phyloP scores from a whole-genome alignment of 2,113 vertebrate species.

The Pollachius pollachius region DNA sequence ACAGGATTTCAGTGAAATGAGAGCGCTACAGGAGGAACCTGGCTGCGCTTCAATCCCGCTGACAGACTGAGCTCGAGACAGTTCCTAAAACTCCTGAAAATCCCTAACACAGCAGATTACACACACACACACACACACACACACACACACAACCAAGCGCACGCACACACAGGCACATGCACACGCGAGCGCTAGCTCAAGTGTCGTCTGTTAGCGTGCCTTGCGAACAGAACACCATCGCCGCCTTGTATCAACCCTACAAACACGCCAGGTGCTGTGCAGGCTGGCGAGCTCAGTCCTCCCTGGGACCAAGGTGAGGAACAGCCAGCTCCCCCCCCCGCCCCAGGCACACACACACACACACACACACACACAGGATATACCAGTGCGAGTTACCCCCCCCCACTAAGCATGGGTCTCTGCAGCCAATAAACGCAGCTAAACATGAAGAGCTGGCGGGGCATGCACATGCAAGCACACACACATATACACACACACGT shows the following conservation, averaged over 20 bases:
- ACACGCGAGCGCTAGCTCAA: conserved; percentile 10
- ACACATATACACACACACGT: conserved; percentile 14
- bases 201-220: conserved; percentile 61
- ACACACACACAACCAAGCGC: neutral
- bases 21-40: conserved; percentile 74
- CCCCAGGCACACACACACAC: no score
- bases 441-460: conserved; percentile 53
- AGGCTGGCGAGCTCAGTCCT: conserved; percentile 45
- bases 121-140: neutral
- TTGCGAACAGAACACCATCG: conserved; percentile 47
- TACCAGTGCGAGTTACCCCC: no score
- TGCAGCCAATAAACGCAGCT: conserved; percentile 46
- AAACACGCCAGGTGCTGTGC: conserved; percentile 53
- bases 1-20: conserved; percentile 75
- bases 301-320: neutral
- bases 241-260: conserved; percentile 61
- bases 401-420: conserved; percentile 3
- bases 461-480: conserved; percentile 26
- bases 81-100: conserved; percentile 75
- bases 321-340: neutral
- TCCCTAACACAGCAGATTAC: conserved; percentile 76
- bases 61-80: conserved; percentile 73
- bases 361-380: no score
- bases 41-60: conserved; percentile 74
- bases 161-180: neutral